These are phyloP conservation scores for Lichenostomus cassidix DNA, from an alignment of 2,113 vertebrate genomes.

Conservation along the genomic window DNA sequence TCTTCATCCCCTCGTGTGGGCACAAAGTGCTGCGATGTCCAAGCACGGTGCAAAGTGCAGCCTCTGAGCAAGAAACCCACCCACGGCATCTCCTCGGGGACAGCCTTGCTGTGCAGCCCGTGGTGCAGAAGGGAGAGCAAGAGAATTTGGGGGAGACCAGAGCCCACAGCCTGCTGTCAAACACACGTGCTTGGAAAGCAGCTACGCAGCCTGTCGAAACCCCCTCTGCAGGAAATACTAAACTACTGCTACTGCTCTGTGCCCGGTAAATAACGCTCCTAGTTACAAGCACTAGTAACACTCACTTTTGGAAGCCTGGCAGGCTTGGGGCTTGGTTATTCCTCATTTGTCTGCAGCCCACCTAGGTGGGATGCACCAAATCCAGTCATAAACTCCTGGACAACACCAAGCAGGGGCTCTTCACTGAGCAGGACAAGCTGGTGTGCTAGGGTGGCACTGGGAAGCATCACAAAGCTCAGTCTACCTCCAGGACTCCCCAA, in stretches of 20 bases:
- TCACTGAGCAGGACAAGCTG: neutral
- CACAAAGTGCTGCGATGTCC: fast-evolving
- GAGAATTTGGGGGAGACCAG: neutral
- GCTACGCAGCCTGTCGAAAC: neutral
- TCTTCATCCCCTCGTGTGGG: fast-evolving
- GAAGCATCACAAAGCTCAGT: neutral
- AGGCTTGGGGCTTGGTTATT: neutral
- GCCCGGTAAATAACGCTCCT: neutral
- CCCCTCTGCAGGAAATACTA: neutral
- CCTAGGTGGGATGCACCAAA: neutral
- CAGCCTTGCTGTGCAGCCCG: neutral
- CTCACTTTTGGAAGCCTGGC: neutral
- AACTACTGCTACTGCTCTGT: neutral
- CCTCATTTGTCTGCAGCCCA: neutral
- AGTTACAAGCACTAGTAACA: neutral
- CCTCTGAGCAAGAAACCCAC: neutral
- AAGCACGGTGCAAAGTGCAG: neutral
- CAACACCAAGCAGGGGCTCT: neutral
- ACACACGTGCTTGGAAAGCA: neutral
- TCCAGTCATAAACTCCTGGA: neutral
- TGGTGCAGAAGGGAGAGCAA: neutral
- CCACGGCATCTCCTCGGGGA: fast-evolving
- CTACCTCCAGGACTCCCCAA: neutral
- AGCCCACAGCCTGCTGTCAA: neutral
- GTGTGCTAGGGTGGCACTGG: neutral